Evolutionary conservation across 2,797 vertebrate species (phyloP).

Genomic region (Salarias fasciatus): DNA sequence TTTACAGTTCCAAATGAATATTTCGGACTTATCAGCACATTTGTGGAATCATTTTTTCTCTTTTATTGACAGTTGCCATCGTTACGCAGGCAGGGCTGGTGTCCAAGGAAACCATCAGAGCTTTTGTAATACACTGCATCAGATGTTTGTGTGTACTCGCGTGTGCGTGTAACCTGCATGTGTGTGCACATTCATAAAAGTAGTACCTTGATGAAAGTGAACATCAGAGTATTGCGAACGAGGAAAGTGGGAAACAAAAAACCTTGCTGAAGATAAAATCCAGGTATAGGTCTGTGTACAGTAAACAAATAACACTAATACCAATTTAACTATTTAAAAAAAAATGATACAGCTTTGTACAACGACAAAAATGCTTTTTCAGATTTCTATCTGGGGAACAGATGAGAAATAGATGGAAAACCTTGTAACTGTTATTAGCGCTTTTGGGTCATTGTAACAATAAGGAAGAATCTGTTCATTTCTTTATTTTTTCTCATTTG

Average conservation of each 20-base stretch:
- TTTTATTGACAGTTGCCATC: slow-evolving; percentile 68
- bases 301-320: not conserved
- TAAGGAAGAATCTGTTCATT: slow-evolving; percentile 8
- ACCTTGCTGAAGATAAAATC: not conserved
- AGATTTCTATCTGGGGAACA: not conserved
- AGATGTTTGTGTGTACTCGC: slow-evolving; percentile 8
- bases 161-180: no score
- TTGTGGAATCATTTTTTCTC: slow-evolving; percentile 36
- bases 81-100: slow-evolving; percentile 66
- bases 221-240: not conserved
- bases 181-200: not conserved
- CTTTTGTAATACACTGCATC: slow-evolving; percentile 50
- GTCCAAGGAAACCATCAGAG: slow-evolving; percentile 59
- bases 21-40: slow-evolving; percentile 45
- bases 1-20: slow-evolving; percentile 31
- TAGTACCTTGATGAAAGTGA: not conserved
- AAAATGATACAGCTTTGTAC: not conserved
- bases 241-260: not conserved
- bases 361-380: slow-evolving; percentile 2
- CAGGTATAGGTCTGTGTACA: not conserved
- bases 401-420: slow-evolving; percentile 9
- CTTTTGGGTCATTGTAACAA: slow-evolving; percentile 11
- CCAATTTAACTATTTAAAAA: not conserved
- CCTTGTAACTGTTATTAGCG: slow-evolving; percentile 6
- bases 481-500: slow-evolving; percentile 13